Evolutionary conservation across 2,113 vertebrate species (phyloP).

Genomic region (Numida meleagris): DNA sequence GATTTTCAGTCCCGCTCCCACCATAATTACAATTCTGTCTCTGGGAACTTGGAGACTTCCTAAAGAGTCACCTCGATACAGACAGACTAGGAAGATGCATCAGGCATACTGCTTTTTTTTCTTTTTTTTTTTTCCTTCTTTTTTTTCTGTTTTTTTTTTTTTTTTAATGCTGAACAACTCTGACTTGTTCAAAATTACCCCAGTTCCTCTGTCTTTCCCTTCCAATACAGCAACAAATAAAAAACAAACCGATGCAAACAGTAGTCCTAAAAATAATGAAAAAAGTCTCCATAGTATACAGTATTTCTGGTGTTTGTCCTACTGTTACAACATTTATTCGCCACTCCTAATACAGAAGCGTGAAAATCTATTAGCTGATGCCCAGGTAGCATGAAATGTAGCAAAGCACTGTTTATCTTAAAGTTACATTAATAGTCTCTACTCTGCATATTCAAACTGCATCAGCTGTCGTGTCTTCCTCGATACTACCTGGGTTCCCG

Average conservation of each 20-base stretch:
- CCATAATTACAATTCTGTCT: not conserved
- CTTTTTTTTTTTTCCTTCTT: not conserved
- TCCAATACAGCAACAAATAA: not conserved
- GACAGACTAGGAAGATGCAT: not conserved
- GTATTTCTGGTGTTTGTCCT: too few relatives aligned
- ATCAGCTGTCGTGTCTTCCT: not conserved
- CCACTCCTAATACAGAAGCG: not conserved
- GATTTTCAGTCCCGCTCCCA: not conserved
- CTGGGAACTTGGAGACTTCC: not conserved
- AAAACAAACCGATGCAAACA: not conserved
- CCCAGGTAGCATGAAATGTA: not conserved
- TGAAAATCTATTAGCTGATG: not conserved
- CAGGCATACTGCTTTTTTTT: not conserved
- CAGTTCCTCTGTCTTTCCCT: accelerated
- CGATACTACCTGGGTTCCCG: not conserved
- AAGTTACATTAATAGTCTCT: not conserved
- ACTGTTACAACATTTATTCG: not conserved
- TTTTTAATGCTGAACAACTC: not conserved
- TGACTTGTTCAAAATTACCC: not conserved
- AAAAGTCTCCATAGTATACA: not conserved
- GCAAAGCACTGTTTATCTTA: not conserved
- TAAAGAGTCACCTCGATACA: not conserved
- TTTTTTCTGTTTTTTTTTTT: not conserved
- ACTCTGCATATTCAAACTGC: not conserved
- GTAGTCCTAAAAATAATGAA: not conserved